phyloP scores from a whole-genome alignment of 2,888 invertebrate species.

The Pristionchus mayeri region DNA sequence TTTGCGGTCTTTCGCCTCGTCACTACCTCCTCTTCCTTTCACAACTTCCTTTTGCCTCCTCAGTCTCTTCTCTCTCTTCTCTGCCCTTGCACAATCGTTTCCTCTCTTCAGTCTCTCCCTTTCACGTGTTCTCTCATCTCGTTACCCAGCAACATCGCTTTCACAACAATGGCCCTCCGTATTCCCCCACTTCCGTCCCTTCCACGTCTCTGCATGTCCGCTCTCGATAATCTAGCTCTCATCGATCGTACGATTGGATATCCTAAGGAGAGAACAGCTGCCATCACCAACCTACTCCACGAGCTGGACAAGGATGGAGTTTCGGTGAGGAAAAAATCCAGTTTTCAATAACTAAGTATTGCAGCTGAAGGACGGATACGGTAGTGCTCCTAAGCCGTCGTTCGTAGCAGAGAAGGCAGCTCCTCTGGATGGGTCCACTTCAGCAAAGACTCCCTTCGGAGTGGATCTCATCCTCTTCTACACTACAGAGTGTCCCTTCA shows the following conservation, averaged over 20 bases:
- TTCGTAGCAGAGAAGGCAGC: neutral
- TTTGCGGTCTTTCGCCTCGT: neutral
- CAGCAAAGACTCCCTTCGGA: neutral
- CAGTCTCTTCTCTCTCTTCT: neutral
- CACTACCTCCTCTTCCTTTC: neutral
- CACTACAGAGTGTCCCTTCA: slow-evolving; percentile 19
- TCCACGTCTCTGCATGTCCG: neutral
- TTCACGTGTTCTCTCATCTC: neutral
- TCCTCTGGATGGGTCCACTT: neutral
- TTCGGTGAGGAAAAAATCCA: neutral
- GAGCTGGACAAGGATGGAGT: neutral
- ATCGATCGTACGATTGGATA: slow-evolving; percentile 20
- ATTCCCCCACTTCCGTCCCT: neutral
- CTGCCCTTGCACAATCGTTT: neutral
- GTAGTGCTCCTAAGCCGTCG: neutral
- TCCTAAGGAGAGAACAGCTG: neutral
- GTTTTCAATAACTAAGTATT: too few relatives aligned
- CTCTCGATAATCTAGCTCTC: neutral
- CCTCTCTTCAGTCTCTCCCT: neutral
- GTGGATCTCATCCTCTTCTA: neutral
- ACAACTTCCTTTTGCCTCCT: slow-evolving; percentile 7
- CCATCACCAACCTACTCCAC: neutral
- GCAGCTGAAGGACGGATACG: neutral
- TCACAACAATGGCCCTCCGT: neutral
- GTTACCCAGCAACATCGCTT: neutral